Evolutionary conservation across 2,888 invertebrate species (phyloP).

Genomic region (Miltochrista miniata): DNA sequence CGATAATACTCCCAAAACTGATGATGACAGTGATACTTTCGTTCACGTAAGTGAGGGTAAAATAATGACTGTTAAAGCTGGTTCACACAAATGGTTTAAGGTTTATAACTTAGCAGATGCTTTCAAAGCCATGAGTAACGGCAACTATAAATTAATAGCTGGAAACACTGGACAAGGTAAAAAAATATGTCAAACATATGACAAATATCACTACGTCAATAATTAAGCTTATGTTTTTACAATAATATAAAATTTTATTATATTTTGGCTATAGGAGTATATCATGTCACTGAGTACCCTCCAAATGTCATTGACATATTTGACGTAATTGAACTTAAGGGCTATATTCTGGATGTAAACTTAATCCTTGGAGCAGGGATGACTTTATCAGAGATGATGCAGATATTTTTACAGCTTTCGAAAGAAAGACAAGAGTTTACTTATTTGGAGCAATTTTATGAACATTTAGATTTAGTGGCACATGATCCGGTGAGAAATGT

Average conservation of each 20-base stretch:
- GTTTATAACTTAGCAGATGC: constrained; percentile 69
- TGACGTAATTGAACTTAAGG: too few relatives aligned
- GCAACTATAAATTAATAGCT: constrained; percentile 83
- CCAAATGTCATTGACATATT: constrained; percentile 45
- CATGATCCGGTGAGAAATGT: neutral
- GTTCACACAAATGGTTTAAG: constrained; percentile 76
- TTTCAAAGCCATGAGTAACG: constrained; percentile 61
- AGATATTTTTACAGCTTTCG: neutral
- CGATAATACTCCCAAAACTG: constrained; percentile 10
- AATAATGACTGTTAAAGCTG: constrained; percentile 78
- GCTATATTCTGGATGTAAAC: neutral
- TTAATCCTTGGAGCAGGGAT: constrained; percentile 63
- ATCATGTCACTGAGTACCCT: constrained; percentile 61
- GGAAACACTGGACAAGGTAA: constrained; percentile 90
- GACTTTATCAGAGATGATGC: constrained; percentile 49
- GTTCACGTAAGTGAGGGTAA: constrained; percentile 42
- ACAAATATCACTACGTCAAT: too few relatives aligned
- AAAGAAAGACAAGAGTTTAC: too few relatives aligned
- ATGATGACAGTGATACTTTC: constrained; percentile 30
- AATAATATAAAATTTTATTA: neutral
- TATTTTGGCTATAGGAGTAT: constrained; percentile 53
- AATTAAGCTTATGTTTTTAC: neutral
- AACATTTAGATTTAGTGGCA: neutral
- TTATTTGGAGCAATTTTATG: neutral
- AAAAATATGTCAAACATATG: too few relatives aligned